Evolutionary conservation across 2,888 invertebrate species (phyloP).

Genomic region (Scaptomyza polygonia): DNA sequence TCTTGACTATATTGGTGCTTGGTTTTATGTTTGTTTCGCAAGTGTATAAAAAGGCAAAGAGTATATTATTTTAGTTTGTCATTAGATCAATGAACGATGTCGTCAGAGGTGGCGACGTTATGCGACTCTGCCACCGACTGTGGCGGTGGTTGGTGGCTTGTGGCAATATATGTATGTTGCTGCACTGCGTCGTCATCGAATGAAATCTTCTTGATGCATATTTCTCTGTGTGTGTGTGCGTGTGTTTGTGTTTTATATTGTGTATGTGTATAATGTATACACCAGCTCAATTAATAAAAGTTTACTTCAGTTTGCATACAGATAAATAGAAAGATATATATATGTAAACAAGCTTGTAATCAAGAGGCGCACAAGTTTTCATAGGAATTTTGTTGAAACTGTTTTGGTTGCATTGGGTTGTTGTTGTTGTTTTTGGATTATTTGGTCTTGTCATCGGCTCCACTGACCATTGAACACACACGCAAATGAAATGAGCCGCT

Average conservation of each 20-base stretch:
- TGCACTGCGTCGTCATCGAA: conserved; percentile 40
- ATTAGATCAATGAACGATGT: conserved; percentile 19
- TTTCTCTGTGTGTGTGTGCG: conserved; percentile 6
- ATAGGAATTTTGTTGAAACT: conserved; percentile 55
- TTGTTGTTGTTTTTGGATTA: conserved; percentile 37
- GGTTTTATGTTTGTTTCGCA: background rate
- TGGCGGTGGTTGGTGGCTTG: conserved; percentile 6
- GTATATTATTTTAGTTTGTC: background rate
- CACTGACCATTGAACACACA: conserved; percentile 23
- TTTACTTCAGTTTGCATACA: conserved; percentile 67
- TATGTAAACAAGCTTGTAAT: conserved; percentile 40
- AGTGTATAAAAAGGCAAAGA: conserved; percentile 15
- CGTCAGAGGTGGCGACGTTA: conserved; percentile 35
- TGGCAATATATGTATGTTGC: conserved; percentile 4
- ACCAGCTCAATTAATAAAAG: conserved; percentile 65
- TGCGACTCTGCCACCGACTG: conserved; percentile 6
- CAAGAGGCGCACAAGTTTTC: conserved; percentile 54
- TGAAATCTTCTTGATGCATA: conserved; percentile 29
- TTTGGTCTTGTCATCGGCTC: conserved; percentile 56
- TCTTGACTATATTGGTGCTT: too few species aligned
- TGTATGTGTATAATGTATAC: conserved; percentile 13
- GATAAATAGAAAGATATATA: background rate
- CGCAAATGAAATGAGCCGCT: conserved; percentile 46
- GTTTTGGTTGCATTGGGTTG: conserved; percentile 43
- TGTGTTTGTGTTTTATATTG: background rate